Base-by-base conservation (phyloP, 2,113 vertebrate genomes). In the Arizona elegans region DNA sequence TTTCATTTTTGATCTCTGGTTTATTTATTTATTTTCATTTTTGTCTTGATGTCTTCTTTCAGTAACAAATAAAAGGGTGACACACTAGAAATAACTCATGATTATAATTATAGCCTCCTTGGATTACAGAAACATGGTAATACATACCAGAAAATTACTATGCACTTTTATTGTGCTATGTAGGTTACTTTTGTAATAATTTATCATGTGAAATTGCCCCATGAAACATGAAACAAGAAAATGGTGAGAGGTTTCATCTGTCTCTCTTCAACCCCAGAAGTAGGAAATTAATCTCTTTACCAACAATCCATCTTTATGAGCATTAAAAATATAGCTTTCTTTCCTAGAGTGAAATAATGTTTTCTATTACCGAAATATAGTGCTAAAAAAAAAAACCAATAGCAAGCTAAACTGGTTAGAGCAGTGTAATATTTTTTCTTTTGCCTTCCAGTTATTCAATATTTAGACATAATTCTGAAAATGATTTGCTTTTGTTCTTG, bases 401-500 rank as follows among this genome's bases (percentile, higher is more conserved):
- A 55, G 89, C 38, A 92, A 92, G 12, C 0, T 93, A 92, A 95
- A 65, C 33, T 26, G 85, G 88, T 55, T 55, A 23, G 5, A 6
- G 90, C 15, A 3, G 12, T n/a, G 6, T 43, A 56, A 26, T 43
- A 24, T 38, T 52, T 91, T 89, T 38, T 81, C 53, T 56, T 89
- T 65, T 7, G 2, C 54, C 47, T 56, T 91, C 90, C 70, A 89
- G n/a, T 91, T 88, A 65, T 91, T 70, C 0, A 65, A 91, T 91
- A 62, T 13, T 88, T n/a, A 94, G 33, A 26, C 26, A 90, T 85
- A 87, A 94, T 59, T 92, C 11, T 89, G 70, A 56, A 93, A 56
- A 33, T 5, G 8, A 50, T 92, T 91, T 90, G 29, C 53, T 89
- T 95, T 38, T 9, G 53, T 4, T 47, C 89, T 59, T 50, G 5